phyloP scores from a whole-genome alignment of 2,888 invertebrate species.

The Polyploca ridens region DNA sequence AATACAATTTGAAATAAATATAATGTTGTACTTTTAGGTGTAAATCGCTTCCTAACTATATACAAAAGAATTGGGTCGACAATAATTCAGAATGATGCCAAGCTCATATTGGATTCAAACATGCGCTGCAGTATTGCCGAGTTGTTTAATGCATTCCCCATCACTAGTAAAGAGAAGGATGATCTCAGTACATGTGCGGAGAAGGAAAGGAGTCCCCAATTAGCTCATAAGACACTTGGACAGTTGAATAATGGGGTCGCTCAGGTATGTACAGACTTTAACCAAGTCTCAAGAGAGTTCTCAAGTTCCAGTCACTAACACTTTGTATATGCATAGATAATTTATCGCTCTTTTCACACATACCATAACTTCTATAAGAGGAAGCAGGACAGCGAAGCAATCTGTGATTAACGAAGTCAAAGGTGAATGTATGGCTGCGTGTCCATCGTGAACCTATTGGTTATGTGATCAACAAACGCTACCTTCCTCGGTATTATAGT shows the following conservation, averaged over 20 bases:
- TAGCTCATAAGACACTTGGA: constrained; percentile 85
- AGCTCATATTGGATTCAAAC: constrained; percentile 85
- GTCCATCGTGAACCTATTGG: no score
- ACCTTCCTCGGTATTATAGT: no score
- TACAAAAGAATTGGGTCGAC: constrained; percentile 88
- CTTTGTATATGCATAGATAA: no score
- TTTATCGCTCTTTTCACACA: no score
- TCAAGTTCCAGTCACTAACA: no score
- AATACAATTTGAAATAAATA: neutral
- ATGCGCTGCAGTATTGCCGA: constrained; percentile 86
- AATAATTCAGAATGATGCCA: constrained; percentile 87
- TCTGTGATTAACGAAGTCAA: no score
- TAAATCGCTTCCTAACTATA: constrained; percentile 87
- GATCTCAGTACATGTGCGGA: constrained; percentile 88
- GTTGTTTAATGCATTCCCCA: constrained; percentile 87
- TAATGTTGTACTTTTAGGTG: constrained; percentile 70
- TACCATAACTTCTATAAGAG: no score
- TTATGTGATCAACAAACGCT: no score
- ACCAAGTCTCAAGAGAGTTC: no score
- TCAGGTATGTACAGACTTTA: constrained; percentile 63
- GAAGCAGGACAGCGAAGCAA: no score
- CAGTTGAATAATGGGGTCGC: constrained; percentile 88
- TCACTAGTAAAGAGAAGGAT: constrained; percentile 88
- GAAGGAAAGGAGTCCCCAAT: constrained; percentile 84
- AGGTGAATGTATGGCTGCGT: no score